Base-by-base conservation (phyloP, 2,888 invertebrate genomes). In the Lasiommata megera region DNA sequence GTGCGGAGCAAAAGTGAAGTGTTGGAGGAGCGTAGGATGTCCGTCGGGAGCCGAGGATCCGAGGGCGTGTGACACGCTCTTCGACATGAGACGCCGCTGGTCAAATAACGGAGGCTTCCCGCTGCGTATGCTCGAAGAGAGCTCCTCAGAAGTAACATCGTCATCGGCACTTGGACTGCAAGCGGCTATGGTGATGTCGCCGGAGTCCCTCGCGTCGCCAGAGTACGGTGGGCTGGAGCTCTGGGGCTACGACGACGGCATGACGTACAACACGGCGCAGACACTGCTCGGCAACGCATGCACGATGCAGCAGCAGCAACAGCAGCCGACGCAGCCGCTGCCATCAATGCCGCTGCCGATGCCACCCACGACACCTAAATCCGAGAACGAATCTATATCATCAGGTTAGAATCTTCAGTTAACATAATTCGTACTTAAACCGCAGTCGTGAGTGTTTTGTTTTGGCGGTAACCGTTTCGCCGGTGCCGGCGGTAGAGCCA, bases 171-270 rank as follows among this genome's bases (percentile, higher is more conserved):
- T 95, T 48, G 94, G 94, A 64, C 91, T 95, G 82, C 93, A 94
- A 70, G 92, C 94, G 66, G 94, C 94, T 64, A 94, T 95, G 82
- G 94, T 94, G 74, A 95, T 95, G 93, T 95, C 94, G 73, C 95
- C 95, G 48, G 93, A 95, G 64, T 94, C 95, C 48, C 91, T 95
- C 66, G 93, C 93, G 66, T 95, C 95, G 67, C 94, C 95, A 16
- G 95, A 95, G 69, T 95, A 95, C 80, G 94, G 93, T 62, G 95
- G 96, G 72, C 92, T 96, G 66, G 96, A 96, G 76, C 92, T 96
- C 68, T 97, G 96, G 96, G 95, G 96, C 72, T 93, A 92, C 74
- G 93, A 93, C 68, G 93, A 93, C 70, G 83, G 80, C 41, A 82
- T 89, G 63, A 76, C 85, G 16, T 90, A 91, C 71, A 77, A 82